Conservation (phyloP, 2,888 invertebrate genomes). For the Phortica okadai region DNA sequence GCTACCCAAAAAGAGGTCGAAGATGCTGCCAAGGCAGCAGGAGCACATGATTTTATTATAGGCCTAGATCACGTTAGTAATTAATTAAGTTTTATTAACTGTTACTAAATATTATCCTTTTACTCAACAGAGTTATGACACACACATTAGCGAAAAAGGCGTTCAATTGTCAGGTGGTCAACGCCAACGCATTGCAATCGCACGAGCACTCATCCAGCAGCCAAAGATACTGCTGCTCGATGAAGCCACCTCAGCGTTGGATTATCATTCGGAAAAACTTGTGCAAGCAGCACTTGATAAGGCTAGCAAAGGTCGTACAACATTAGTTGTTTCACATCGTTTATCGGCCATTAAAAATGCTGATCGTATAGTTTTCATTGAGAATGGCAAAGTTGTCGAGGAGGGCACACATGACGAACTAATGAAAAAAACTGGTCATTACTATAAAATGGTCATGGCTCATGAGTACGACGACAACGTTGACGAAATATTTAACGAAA, state of each 20-base stretch:
- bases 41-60: slow-evolving; percentile 86
- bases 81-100: background rate
- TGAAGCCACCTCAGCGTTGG: slow-evolving; percentile 90
- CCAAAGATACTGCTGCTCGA: slow-evolving; percentile 86
- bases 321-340: slow-evolving; percentile 85
- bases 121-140: slow-evolving; percentile 82
- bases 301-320: slow-evolving; percentile 85
- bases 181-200: slow-evolving; percentile 87
- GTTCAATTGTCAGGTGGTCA: slow-evolving; percentile 89
- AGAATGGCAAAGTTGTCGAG: slow-evolving; percentile 83
- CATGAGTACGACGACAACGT: slow-evolving; percentile 58
- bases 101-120: background rate
- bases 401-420: slow-evolving; percentile 85
- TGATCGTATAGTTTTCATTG: slow-evolving; percentile 82
- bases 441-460: slow-evolving; percentile 81
- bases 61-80: slow-evolving; percentile 82
- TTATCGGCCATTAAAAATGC: slow-evolving; percentile 84
- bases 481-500: slow-evolving; percentile 57
- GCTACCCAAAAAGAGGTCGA: slow-evolving; percentile 83
- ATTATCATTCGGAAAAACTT: slow-evolving; percentile 86
- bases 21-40: slow-evolving; percentile 83
- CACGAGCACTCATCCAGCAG: slow-evolving; percentile 85
- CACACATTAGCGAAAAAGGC: slow-evolving; percentile 86
- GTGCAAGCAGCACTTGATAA: slow-evolving; percentile 88
- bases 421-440: slow-evolving; percentile 80